phyloP scores from a whole-genome alignment of 2,113 vertebrate species.

The Sapayoa aenigma region DNA sequence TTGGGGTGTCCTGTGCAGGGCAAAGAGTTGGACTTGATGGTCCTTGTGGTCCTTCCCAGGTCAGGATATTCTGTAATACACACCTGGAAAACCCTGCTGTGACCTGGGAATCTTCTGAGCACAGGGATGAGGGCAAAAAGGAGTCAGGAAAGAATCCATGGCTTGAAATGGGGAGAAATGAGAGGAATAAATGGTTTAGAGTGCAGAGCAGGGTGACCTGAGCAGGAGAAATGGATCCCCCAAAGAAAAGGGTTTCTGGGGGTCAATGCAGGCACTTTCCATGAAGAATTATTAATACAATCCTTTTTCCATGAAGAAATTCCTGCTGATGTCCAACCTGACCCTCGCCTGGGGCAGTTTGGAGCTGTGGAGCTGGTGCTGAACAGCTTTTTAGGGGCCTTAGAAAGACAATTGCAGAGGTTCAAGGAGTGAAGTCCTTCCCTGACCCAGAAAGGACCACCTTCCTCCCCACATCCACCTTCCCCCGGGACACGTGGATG shows the following conservation, averaged over 20 bases:
- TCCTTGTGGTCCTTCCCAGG: too few relatives aligned
- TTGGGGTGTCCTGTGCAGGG: too few relatives aligned
- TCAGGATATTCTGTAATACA: too few relatives aligned
- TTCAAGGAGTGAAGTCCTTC: background rate
- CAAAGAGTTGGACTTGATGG: too few relatives aligned
- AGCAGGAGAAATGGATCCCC: background rate
- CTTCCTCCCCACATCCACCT: background rate
- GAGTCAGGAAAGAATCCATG: background rate
- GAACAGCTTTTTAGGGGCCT: background rate
- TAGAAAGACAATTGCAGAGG: background rate
- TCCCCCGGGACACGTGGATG: fast-evolving
- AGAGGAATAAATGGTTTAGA: background rate
- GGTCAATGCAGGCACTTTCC: background rate
- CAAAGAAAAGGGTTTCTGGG: background rate
- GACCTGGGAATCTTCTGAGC: background rate
- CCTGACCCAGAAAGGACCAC: background rate
- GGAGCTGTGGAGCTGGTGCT: background rate
- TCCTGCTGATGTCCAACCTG: background rate
- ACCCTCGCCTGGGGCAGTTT: background rate
- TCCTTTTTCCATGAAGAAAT: background rate
- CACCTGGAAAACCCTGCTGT: background rate
- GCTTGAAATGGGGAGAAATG: background rate
- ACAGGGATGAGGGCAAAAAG: background rate
- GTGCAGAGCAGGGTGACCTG: background rate
- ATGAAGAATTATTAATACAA: background rate